Percentiles rank a stretch among this genome's conserved stretches.
These are phyloP conservation scores for Poeciliopsis infans DNA, from an alignment of 2,797 vertebrate genomes.

Conservation along the genomic window DNA sequence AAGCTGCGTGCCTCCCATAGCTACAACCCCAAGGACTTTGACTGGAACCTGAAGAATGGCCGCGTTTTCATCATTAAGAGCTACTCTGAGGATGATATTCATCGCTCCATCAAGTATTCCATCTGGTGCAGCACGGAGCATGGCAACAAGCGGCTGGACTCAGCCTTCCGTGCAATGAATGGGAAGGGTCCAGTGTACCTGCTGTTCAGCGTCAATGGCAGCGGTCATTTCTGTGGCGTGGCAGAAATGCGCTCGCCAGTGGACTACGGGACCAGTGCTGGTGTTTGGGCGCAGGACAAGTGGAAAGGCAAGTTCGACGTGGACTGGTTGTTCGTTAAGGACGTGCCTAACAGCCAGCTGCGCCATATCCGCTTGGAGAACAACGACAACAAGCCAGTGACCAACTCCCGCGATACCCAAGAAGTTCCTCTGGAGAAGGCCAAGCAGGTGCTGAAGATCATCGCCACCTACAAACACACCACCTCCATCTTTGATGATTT, in stretches of 20 bases:
- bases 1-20: conserved; percentile 93
- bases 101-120: conserved; percentile 99
- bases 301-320: conserved; percentile 98
- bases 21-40: conserved; percentile 96
- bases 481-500: conserved; percentile 99
- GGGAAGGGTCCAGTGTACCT: conserved; percentile 91
- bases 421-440: conserved; percentile 98
- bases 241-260: conserved; percentile 97
- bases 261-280: conserved; percentile 96
- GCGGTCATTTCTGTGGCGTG: conserved; percentile 95
- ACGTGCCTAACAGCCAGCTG: conserved; percentile 95
- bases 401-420: conserved; percentile 97
- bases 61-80: conserved; percentile 98
- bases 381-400: conserved; percentile 97
- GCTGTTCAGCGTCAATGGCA: conserved; percentile 96
- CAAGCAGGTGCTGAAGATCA: conserved; percentile 95
- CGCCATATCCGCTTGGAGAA: conserved; percentile 97
- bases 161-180: conserved; percentile 89
- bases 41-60: conserved; percentile 94
- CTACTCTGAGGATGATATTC: conserved; percentile 98
- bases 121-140: conserved; percentile 99
- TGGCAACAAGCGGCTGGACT: conserved; percentile 95
- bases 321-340: conserved; percentile 97
- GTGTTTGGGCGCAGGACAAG: conserved; percentile 98
- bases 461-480: conserved; percentile 94